Evolutionary conservation across 2,113 vertebrate genomes (phyloP).

Genomic region (Dromas ardeola): DNA sequence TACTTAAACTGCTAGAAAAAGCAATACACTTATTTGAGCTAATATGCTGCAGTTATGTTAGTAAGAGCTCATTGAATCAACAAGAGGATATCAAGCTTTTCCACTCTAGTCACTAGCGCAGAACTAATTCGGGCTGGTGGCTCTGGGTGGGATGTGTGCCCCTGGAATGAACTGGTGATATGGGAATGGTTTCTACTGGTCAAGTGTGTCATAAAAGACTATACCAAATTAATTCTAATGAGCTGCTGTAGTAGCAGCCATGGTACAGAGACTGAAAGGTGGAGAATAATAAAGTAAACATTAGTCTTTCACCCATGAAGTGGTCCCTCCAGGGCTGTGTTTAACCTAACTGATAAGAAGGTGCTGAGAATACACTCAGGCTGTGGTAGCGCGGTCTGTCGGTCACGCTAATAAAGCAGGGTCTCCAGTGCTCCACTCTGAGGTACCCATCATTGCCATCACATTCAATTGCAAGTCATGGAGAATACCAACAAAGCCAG

Average conservation of each 20-base stretch:
- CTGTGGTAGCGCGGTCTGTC: neutral
- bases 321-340: neutral
- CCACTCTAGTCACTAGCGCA: neutral
- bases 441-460: neutral
- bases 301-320: neutral
- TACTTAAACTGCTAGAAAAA: neutral
- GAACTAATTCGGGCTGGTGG: neutral
- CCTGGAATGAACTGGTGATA: neutral
- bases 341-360: neutral
- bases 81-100: neutral
- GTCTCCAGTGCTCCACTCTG: neutral
- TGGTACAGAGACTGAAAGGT: neutral
- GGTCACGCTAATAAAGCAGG: neutral
- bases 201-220: neutral
- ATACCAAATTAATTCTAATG: neutral
- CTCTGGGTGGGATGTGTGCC: neutral
- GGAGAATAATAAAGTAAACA: neutral
- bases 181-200: neutral
- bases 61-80: neutral
- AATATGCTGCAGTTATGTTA: neutral
- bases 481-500: neutral
- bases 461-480: neutral
- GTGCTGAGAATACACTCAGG: neutral
- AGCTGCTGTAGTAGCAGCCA: neutral
- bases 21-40: neutral